Evolutionary conservation across 2,113 vertebrate species (phyloP).

Genomic region (Callaeas wilsoni): DNA sequence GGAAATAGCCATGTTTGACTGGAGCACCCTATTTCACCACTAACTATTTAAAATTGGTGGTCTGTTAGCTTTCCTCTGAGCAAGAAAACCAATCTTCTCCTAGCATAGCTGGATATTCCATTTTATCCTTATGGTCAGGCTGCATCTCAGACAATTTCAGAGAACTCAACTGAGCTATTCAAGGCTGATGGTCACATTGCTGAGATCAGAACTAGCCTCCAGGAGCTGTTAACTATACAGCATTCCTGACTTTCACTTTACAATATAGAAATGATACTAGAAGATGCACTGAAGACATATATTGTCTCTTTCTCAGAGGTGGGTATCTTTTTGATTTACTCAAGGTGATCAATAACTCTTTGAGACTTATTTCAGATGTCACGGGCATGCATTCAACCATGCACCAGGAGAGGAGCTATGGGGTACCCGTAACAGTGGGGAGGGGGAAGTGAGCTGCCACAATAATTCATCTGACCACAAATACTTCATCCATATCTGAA

Average conservation of each 20-base stretch:
- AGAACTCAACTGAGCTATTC: neutral
- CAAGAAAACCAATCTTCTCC: neutral
- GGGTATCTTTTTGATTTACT: neutral
- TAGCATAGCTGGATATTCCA: neutral
- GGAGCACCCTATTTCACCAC: neutral
- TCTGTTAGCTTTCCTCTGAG: neutral
- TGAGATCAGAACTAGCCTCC: neutral
- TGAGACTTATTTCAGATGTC: neutral
- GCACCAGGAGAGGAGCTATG: neutral
- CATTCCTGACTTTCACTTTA: neutral
- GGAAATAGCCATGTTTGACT: neutral
- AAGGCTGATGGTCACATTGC: neutral
- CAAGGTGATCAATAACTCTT: neutral
- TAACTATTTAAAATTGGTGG: neutral
- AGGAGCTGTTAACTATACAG: neutral
- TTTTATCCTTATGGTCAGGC: neutral
- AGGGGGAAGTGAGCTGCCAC: neutral
- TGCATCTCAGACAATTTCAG: neutral
- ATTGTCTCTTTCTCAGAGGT: neutral
- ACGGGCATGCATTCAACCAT: neutral
- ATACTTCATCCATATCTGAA: neutral
- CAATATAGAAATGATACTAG: neutral
- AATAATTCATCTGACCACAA: neutral
- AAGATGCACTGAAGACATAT: neutral
- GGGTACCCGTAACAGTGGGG: neutral